Conservation (phyloP, 2,888 invertebrate species). For the Plemyria rubiginata region DNA sequence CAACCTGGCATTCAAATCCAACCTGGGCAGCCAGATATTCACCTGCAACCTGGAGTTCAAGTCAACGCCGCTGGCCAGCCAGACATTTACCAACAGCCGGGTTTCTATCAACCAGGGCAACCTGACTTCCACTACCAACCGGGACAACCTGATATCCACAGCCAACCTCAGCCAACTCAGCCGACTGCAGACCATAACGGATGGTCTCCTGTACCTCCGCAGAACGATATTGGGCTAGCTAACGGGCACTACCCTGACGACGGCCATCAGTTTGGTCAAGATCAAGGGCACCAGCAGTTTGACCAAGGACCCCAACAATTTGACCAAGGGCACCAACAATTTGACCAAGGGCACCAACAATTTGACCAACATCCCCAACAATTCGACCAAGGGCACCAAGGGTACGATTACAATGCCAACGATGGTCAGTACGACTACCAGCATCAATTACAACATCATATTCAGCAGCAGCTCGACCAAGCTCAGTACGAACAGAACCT, state of each 20-base stretch:
- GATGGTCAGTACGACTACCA: slow-evolving; percentile 68
- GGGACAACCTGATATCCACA: slow-evolving; percentile 20
- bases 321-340: slow-evolving; percentile 69
- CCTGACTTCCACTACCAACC: slow-evolving; percentile 43
- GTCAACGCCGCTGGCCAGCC: neutral
- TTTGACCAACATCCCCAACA: slow-evolving; percentile 64
- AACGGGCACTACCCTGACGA: slow-evolving; percentile 55
- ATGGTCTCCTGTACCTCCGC: slow-evolving; percentile 73
- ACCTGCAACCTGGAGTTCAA: slow-evolving; percentile 21
- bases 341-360: slow-evolving; percentile 62
- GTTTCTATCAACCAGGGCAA: slow-evolving; percentile 35
- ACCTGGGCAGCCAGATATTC: slow-evolving; percentile 47
- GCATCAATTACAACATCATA: slow-evolving; percentile 70
- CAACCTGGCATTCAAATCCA: slow-evolving; percentile 47
- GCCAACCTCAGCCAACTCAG: slow-evolving; percentile 50
- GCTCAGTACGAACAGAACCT: slow-evolving; percentile 59
- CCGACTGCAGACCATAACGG: slow-evolving; percentile 69
- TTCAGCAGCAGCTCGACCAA: slow-evolving; percentile 74
- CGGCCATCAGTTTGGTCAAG: slow-evolving; percentile 62
- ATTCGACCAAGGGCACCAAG: slow-evolving; percentile 70
- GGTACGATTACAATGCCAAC: slow-evolving; percentile 69
- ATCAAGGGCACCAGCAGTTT: slow-evolving; percentile 70
- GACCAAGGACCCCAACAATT: slow-evolving; percentile 70
- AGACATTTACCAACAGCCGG: slow-evolving; percentile 36
- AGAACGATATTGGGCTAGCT: slow-evolving; percentile 52